These are phyloP conservation scores for Hecatera dysodea DNA, from an alignment of 2,888 invertebrate genomes.

Conservation along the genomic window DNA sequence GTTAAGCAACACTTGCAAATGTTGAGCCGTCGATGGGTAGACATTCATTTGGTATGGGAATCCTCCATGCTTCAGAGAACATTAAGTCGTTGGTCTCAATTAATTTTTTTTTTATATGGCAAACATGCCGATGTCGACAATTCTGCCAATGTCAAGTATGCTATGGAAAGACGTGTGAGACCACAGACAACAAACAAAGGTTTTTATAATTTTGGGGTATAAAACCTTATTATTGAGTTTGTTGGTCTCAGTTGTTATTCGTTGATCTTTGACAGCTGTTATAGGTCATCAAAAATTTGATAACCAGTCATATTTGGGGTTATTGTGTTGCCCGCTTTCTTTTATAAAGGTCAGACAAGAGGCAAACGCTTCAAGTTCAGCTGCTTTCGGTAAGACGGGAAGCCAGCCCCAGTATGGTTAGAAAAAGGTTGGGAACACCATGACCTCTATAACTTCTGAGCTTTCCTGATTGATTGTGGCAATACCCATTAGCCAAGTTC, in stretches of 20 bases:
- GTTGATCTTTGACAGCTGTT: neutral
- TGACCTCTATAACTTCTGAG: neutral
- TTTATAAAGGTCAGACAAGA: neutral
- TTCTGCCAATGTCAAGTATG: no score
- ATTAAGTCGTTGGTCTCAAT: no score
- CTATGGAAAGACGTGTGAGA: no score
- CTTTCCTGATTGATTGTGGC: neutral
- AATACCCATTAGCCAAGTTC: slow-evolving; percentile 7
- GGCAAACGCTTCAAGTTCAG: neutral
- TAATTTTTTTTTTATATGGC: no score
- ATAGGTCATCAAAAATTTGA: neutral
- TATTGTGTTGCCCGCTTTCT: neutral
- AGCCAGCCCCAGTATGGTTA: neutral
- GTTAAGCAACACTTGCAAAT: neutral
- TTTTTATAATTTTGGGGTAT: no score
- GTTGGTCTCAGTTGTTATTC: neutral
- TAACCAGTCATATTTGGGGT: neutral
- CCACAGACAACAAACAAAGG: no score
- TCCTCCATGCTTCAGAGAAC: neutral
- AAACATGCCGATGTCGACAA: no score
- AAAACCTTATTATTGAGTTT: no score
- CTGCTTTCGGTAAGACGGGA: neutral
- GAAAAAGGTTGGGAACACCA: neutral
- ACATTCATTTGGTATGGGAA: neutral
- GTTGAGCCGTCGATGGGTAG: neutral